These are phyloP conservation scores for Dicyrtoma fusca DNA, from an alignment of 2,888 invertebrate genomes.

Conservation along the genomic window DNA sequence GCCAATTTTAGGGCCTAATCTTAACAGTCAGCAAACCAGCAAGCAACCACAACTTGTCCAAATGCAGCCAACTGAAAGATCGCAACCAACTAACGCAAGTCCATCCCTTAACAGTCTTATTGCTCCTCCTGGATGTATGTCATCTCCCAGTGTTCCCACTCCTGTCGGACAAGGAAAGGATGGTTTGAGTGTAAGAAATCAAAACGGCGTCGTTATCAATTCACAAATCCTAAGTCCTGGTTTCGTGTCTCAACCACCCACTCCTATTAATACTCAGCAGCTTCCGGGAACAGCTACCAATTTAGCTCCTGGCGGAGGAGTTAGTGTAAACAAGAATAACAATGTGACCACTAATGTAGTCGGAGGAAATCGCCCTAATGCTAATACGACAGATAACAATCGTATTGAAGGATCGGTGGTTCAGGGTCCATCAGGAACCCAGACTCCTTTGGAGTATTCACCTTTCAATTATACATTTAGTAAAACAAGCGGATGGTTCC, in stretches of 20 bases:
- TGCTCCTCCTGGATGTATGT: neutral
- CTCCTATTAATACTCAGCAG: neutral
- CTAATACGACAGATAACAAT: neutral
- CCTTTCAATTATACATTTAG: conserved; percentile 80
- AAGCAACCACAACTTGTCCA: neutral
- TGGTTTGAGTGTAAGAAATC: conserved; percentile 1
- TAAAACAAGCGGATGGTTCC: conserved; percentile 61
- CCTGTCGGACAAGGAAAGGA: neutral
- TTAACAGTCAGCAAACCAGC: neutral
- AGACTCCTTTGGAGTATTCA: conserved; percentile 76
- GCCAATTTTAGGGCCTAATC: neutral
- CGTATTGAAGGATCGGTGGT: neutral
- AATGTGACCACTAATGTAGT: conserved; percentile 4
- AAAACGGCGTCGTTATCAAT: conserved; percentile 18
- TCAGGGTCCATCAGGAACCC: neutral
- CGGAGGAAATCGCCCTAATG: conserved; percentile 13
- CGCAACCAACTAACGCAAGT: neutral
- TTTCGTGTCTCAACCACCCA: conserved; percentile 2
- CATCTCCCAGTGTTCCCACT: neutral
- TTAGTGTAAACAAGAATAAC: conserved; percentile 7
- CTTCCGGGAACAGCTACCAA: neutral
- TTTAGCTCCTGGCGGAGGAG: conserved; percentile 27
- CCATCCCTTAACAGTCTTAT: neutral
- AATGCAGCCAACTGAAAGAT: conserved; percentile 9
- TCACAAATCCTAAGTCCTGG: conserved; percentile 18